A percentile compares a stretch with the other conserved stretches of the same genome.
These are phyloP conservation scores for Corythoichthys haematopterus DNA, from an alignment of 2,113 vertebrate genomes.

Conservation along the genomic window DNA sequence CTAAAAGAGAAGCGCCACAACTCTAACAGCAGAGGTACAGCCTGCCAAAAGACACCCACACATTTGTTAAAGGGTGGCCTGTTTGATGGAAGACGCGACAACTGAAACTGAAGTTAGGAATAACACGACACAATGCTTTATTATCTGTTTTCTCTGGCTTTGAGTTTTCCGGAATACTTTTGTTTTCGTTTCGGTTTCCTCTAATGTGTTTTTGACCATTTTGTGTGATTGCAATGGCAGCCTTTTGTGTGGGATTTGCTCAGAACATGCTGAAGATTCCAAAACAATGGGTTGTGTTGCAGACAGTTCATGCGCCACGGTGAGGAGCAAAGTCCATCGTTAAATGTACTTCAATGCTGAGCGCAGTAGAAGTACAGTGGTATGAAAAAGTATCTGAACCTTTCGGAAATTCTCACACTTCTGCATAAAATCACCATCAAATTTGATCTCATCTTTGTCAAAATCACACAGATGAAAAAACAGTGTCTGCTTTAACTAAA, in stretches of 20 bases:
- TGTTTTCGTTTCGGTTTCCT: conserved; percentile 35
- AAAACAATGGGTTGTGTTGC: conserved; percentile 26
- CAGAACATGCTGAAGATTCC: conserved; percentile 26
- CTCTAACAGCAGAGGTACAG: conserved; percentile 12
- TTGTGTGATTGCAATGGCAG: conserved; percentile 34
- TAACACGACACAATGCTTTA: conserved; percentile 33
- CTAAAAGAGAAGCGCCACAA: conserved; percentile 31
- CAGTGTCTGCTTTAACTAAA: too few relatives aligned
- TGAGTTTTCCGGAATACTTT: conserved; percentile 18
- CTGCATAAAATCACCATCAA: too few relatives aligned
- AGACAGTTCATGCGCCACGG: conserved; percentile 11
- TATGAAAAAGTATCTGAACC: too few relatives aligned
- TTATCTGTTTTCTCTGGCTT: conserved; percentile 47
- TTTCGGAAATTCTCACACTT: too few relatives aligned
- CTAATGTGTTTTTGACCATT: conserved; percentile 12
- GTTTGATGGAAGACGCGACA: conserved; percentile 33
- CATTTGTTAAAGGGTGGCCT: conserved; percentile 20
- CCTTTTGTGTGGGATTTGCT: conserved; percentile 30
- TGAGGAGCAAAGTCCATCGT: conserved; percentile 7
- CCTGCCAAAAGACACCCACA: conserved; percentile 20
- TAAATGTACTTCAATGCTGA: conserved; percentile 26
- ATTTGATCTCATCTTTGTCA: too few relatives aligned
- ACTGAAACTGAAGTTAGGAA: conserved; percentile 40
- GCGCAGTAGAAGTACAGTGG: conserved; percentile 16
- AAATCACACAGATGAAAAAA: too few relatives aligned